A percentile compares a stretch with the other conserved stretches of the same genome.
These are phyloP conservation scores for Galemys pyrenaicus DNA, from an alignment of 2,113 vertebrate genomes.

Conservation along the genomic window DNA sequence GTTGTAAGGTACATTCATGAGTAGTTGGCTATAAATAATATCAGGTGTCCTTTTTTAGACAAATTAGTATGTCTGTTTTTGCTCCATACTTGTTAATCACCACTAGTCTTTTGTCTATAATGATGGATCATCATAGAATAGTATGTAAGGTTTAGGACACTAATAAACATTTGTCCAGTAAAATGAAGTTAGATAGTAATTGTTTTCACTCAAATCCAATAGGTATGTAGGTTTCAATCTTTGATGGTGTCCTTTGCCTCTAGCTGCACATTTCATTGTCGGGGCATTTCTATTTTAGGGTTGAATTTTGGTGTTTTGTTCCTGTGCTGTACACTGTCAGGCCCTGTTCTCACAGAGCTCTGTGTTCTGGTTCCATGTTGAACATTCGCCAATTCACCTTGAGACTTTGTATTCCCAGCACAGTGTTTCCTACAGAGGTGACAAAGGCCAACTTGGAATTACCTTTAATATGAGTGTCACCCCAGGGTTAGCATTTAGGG, in stretches of 20 bases:
- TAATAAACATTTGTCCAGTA: not conserved
- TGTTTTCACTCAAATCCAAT: not conserved
- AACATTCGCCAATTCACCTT: not conserved
- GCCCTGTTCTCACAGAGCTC: not conserved
- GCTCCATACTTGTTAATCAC: not conserved
- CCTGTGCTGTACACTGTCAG: not conserved
- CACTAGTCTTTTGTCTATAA: not conserved
- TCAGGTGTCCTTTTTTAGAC: not conserved
- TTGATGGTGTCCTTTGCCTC: not conserved
- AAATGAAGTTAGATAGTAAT: not conserved
- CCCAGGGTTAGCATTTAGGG: not conserved
- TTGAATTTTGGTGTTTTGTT: not conserved
- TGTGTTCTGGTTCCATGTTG: not conserved
- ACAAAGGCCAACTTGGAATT: not conserved
- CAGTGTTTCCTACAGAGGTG: not conserved
- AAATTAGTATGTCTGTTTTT: not conserved
- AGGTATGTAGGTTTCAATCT: not conserved
- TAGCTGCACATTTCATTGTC: not conserved
- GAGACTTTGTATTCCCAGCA: not conserved
- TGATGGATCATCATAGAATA: not conserved
- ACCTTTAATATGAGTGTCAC: rapidly evolving
- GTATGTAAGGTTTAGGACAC: not conserved
- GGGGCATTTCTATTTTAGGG: not conserved
- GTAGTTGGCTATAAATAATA: not conserved
- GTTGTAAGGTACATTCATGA: not conserved